Base-by-base conservation (phyloP, 2,113 vertebrate genomes). In the Xyliphius kryptos region DNA sequence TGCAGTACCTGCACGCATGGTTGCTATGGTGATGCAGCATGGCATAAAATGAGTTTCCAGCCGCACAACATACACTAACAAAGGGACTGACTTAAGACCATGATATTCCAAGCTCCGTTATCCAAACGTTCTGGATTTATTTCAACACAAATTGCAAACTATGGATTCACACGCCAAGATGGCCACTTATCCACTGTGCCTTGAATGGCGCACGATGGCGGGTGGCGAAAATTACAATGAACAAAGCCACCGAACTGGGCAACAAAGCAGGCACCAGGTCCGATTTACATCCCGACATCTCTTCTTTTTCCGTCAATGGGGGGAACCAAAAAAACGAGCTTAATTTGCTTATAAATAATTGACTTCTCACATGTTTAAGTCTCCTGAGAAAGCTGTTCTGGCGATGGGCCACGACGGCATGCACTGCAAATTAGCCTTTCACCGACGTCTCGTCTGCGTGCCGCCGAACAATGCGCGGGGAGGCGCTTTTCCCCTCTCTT, bases 321-420 rank as follows among this genome's bases (percentile, higher is more conserved):
- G 9, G 1, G 16, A 48, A n/a, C n/a, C 53, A 68, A 81, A 80
- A 80, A 81, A 77, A 77, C 46, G 20, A 69, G 77, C 73, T 72
- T 89, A 87, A 90, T 92, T 90, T 92, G 83, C 86, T 87, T 83
- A 90, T 90, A 89, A 92, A 94, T 93, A 92, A 91, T 89, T 91
- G 89, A 91, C 90, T 89, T 87, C 80, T 86, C 60, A 77, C 69
- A 69, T 86, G 89, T 89, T 87, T 86, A 88, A 87, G 87, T 87
- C 90, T 84, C 89, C 90, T 77, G 67, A 88, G 89, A 91, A 46
- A 52, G 81, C 86, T 89, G 49, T 86, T 89, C 88, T 88, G 87
- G 82, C 80, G 72, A 79, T 75, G 87, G 88, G 85, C 78, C 56
- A 77, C 83, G 85, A 83, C 82, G 76, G 83, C 86, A 83, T 74